Percentiles rank a stretch among this genome's conserved stretches.
These are phyloP conservation scores for Acanthacorydalis orientalis DNA, from an alignment of 2,888 invertebrate species.

Conservation along the genomic window DNA sequence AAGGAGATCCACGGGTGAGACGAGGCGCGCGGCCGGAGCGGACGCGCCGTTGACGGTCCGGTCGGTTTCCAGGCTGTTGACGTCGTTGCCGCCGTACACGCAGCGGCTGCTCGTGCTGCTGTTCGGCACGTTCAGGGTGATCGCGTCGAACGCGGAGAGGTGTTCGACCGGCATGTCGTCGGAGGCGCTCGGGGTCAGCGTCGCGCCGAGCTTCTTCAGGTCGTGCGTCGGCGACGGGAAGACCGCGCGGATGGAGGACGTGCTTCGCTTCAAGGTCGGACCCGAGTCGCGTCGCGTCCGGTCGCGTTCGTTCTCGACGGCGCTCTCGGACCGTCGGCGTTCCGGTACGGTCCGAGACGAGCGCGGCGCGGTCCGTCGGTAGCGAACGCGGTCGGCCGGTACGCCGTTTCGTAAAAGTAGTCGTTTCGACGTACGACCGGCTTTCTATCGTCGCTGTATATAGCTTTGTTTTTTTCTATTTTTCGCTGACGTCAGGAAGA, in stretches of 20 bases:
- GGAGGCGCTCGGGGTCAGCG: conserved; percentile 87
- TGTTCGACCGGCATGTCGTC: conserved; percentile 88
- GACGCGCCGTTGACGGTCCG: conserved; percentile 76
- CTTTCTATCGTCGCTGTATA: conserved; percentile 22
- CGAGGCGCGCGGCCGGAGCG: conserved; percentile 70
- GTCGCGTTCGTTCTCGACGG: background rate
- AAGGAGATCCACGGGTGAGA: conserved; percentile 81
- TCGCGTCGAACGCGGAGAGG: conserved; percentile 80
- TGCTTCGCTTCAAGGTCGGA: conserved; percentile 78
- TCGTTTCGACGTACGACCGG: too few relatives aligned
- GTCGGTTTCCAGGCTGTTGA: conserved; percentile 58
- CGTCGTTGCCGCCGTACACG: conserved; percentile 73
- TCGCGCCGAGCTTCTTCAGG: conserved; percentile 92
- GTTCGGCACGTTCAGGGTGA: conserved; percentile 93
- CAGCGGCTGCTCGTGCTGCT: conserved; percentile 86
- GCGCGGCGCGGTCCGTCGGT: too few relatives aligned
- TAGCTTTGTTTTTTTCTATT: conserved; percentile 23
- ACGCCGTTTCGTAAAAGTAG: too few relatives aligned
- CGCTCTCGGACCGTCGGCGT: background rate
- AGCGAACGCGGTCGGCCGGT: too few relatives aligned
- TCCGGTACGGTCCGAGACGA: too few relatives aligned
- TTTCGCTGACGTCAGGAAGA: conserved; percentile 37
- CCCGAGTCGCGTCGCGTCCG: too few relatives aligned
- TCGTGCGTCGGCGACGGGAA: conserved; percentile 90
- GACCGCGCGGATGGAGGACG: conserved; percentile 91